Evolutionary conservation across 2,797 vertebrate genomes (phyloP), one percentile per base, ranked within the genome.

Genomic region (Periparus ater): DNA sequence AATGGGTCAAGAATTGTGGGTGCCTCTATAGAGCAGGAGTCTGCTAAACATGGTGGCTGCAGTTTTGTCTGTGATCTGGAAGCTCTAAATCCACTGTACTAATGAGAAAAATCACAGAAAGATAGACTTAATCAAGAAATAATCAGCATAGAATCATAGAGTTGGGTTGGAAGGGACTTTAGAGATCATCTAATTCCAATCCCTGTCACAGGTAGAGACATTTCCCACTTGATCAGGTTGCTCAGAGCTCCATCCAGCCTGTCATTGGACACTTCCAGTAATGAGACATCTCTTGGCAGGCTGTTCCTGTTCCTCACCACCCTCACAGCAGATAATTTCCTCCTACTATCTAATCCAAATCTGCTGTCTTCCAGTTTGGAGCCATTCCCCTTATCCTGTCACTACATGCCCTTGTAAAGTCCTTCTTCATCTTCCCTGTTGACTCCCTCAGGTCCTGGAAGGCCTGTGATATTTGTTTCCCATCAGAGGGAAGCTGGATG

Each of bases 401-500:
- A 16, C 50, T 13, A 4, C 20, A 15, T 3, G 11, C 11, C 58
- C 44, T 34, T 26, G 38, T 26, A 34, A 8, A 51, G 13, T 17
- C 25, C 14, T 20, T 19, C 14, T 51, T 15, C 45, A 12, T 11
- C 6, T 17, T 36, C 19, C 26, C 47, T 42, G 29, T 14, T 11
- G 23, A 6, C 4, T 51, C 40, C 45, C 53, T 63, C 38, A 17
- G n/a, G 30, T 4, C 7, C 36, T 70, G 55, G 50, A 50, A 62
- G 19, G 34, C 4, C 32, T 13, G 0, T 15, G 45, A 45, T 2
- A 4, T 47, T 54, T 44, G 2, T 44, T 50, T 78, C 20, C 36
- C 29, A 42, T 40, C 15, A 66, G 36, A 55, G 11, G 47, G 76
- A 70, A 88, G 32, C 29, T 48, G 62, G 88, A 50, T 72, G 82